Evolutionary conservation across 1,140 invertebrate genomes (phyloP).

Genomic region (Spodoptera frugiperda): DNA sequence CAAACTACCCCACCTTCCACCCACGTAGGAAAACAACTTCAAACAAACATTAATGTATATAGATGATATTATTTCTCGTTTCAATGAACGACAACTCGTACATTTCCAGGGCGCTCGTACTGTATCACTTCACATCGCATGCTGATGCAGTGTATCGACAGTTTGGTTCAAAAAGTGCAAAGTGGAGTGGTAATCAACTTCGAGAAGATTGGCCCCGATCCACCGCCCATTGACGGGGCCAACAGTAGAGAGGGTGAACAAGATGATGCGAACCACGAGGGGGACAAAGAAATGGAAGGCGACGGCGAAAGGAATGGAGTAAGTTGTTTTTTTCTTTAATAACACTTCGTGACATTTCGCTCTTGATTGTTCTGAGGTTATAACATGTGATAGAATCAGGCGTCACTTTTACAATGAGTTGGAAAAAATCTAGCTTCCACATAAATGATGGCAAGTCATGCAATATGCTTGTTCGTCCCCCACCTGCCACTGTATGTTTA

Average conservation of each 20-base stretch:
- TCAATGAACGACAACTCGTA: neutral
- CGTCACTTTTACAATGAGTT: too few relatives aligned
- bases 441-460: too few relatives aligned
- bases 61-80: neutral
- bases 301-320: slow-evolving; percentile 80
- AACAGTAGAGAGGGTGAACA: slow-evolving; percentile 71
- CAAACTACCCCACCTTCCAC: too few relatives aligned
- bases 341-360: neutral
- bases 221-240: slow-evolving; percentile 88
- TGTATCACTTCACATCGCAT: slow-evolving; percentile 97
- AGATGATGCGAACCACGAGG: slow-evolving; percentile 72
- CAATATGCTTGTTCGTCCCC: too few relatives aligned
- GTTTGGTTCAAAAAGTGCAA: slow-evolving; percentile 98
- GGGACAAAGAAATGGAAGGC: slow-evolving; percentile 75
- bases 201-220: slow-evolving; percentile 97
- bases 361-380: neutral
- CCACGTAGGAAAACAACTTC: too few relatives aligned
- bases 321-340: slow-evolving; percentile 45
- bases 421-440: too few relatives aligned
- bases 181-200: slow-evolving; percentile 99
- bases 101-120: slow-evolving; percentile 94
- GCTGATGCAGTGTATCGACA: slow-evolving; percentile 98
- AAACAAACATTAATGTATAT: neutral
- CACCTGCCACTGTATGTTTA: too few relatives aligned
- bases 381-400: too few relatives aligned